Evolutionary conservation across 1,140 invertebrate species (phyloP).

Genomic region (Lutraria rhynchaena): DNA sequence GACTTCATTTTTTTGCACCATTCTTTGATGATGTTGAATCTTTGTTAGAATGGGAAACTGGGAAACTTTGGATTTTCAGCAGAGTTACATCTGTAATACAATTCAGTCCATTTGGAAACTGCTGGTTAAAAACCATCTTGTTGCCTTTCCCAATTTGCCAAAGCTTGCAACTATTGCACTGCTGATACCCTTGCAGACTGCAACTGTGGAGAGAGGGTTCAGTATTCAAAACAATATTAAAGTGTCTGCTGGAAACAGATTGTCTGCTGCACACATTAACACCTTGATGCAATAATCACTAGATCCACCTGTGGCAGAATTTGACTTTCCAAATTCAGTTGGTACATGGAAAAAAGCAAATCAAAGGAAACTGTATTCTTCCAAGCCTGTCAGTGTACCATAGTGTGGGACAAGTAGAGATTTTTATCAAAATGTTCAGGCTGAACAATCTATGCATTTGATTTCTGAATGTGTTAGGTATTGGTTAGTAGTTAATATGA

Average conservation of each 20-base stretch:
- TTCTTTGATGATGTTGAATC: background rate
- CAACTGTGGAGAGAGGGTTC: slow-evolving; percentile 12
- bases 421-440: too few species aligned
- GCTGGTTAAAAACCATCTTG: slow-evolving; percentile 1
- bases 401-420: too few species aligned
- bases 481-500: too few species aligned
- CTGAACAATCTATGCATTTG: too few species aligned
- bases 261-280: background rate
- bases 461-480: too few species aligned
- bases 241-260: background rate
- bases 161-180: background rate
- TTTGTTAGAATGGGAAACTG: background rate
- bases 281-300: background rate
- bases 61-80: background rate
- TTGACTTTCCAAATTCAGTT: background rate
- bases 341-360: background rate
- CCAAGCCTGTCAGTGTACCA: too few species aligned
- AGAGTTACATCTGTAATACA: background rate
- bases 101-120: background rate
- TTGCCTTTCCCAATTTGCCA: background rate
- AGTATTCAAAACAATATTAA: slow-evolving; percentile 8
- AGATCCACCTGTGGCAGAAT: background rate
- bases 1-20: too few species aligned
- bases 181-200: background rate
- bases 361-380: too few species aligned